Percentiles rank a stretch among this genome's conserved stretches.
Evolutionary conservation across 2,797 vertebrate species (phyloP).

Genomic region (Apogon hyalosoma): DNA sequence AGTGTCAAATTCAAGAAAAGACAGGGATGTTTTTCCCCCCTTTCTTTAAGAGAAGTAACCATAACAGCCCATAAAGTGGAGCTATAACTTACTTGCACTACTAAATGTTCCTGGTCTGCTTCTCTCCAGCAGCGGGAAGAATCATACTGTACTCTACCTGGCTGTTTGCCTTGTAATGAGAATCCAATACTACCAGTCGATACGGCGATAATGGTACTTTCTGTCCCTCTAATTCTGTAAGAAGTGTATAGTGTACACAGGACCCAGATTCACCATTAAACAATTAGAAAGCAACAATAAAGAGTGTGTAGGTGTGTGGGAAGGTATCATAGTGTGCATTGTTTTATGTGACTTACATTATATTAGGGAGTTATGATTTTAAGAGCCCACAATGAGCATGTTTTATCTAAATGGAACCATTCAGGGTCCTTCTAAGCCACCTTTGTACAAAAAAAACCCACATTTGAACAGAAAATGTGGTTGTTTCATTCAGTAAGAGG

Average conservation of each 20-base stretch:
- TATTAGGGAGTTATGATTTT: constrained; percentile 31
- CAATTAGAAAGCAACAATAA: constrained; percentile 38
- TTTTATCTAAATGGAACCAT: constrained; percentile 14
- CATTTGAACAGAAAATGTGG: constrained; percentile 35
- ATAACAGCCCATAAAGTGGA: constrained; percentile 8
- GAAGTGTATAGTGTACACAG: constrained; percentile 38
- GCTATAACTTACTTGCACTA: constrained; percentile 10
- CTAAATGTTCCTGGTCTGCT: constrained; percentile 29
- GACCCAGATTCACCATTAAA: constrained; percentile 43
- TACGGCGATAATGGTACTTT: constrained; percentile 47
- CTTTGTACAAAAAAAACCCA: constrained; percentile 23
- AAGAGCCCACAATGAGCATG: constrained; percentile 24
- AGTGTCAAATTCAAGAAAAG: no score
- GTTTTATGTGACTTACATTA: constrained; percentile 34
- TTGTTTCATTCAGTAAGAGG: constrained; percentile 37
- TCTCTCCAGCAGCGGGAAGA: constrained; percentile 7
- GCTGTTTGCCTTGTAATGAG: constrained; percentile 55
- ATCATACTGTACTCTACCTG: constrained; percentile 37
- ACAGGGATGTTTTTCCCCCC: neutral
- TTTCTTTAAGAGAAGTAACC: neutral
- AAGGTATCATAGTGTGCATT: constrained; percentile 5
- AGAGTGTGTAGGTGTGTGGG: constrained; percentile 14
- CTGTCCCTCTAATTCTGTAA: constrained; percentile 28
- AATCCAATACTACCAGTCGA: constrained; percentile 59
- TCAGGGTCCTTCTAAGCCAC: constrained; percentile 2